Evolutionary conservation across 2,113 vertebrate species (phyloP), one percentile per base, ranked within the genome.

Genomic region (Bufo gargarizans): DNA sequence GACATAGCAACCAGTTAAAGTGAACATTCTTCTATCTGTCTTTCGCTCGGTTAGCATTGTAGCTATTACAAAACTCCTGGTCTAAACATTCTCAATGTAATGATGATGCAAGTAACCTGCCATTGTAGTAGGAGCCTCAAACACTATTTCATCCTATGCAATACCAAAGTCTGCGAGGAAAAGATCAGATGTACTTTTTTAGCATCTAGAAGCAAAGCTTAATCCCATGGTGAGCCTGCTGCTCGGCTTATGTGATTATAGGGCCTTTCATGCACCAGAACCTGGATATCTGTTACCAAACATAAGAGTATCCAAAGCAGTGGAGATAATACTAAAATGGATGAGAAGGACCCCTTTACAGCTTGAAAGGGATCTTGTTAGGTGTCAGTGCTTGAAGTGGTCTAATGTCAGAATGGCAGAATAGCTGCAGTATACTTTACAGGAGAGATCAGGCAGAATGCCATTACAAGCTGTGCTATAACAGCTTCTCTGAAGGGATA

Each of bases 211-310:
- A 71, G 61, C 77, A 59, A 4, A 50, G 87, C 82, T 58, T 89
- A 89, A 89, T 77, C 87, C 87, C 58, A 88, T 77, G 76, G 86
- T 87, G 86, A 81, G 49, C 86, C 72, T 86, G 85, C 77, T 81
- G 77, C 49, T 87, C 69, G 59, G 81, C 59, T 89, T 89, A 84
- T 55, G 69, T 56, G 72, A 89, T 89, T 88, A 84, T 53, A 89
- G 82, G 72, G 81, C 61, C 74, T 84, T 89, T 84, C 59, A 84
- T 78, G 72, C 81, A 82, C 22, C 56, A 84, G 6, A 84, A 83
- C 79, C 47, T 55, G 55, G 49, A 89, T 67, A 84, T 78, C 72
- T 19, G 72, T 89, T 84, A 84, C 49, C 82, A 84, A 83, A 69
- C 87, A 88, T 58, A 83, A 63, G 87, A 72, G 63, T 81, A 63